A percentile compares a stretch with the other conserved stretches of the same genome.
Conservation (phyloP, 2,797 vertebrate genomes). For the Triplophysa bombifrons region DNA sequence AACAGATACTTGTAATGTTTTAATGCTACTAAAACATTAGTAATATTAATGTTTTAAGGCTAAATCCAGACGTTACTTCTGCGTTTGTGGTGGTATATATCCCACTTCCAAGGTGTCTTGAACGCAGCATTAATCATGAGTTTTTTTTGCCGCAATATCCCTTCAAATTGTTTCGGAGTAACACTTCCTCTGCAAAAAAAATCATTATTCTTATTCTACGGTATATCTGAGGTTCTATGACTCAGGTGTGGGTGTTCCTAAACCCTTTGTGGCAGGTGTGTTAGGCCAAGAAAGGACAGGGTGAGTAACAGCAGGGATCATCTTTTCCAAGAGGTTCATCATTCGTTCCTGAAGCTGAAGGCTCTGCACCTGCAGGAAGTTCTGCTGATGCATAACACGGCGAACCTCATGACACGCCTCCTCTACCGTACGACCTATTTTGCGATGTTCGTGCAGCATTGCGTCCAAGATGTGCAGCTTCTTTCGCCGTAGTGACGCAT, state of each 20-base stretch:
- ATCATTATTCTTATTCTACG: neutral
- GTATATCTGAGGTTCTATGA: neutral
- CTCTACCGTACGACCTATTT: constrained; percentile 88
- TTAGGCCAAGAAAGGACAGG: constrained; percentile 55
- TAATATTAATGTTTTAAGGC: too few relatives aligned
- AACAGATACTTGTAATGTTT: too few relatives aligned
- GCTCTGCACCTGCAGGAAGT: constrained; percentile 94
- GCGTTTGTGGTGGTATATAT: too few relatives aligned
- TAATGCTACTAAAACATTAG: too few relatives aligned
- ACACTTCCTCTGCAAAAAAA: neutral
- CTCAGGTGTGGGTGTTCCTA: constrained; percentile 56
- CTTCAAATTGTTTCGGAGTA: neutral
- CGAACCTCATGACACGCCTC: constrained; percentile 93
- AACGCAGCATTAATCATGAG: neutral
- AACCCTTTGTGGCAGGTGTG: constrained; percentile 63
- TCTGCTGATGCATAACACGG: constrained; percentile 93
- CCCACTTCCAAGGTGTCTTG: too few relatives aligned
- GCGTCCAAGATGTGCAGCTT: constrained; percentile 91
- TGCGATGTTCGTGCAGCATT: constrained; percentile 91
- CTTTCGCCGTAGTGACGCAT: constrained; percentile 81
- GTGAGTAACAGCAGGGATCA: constrained; percentile 76
- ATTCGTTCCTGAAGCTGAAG: constrained; percentile 96
- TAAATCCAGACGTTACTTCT: too few relatives aligned
- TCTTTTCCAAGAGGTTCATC: constrained; percentile 97
- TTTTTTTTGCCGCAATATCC: too few relatives aligned